Evolutionary conservation across 2,888 invertebrate species (phyloP).

Genomic region (Hypolimnas misippus): DNA sequence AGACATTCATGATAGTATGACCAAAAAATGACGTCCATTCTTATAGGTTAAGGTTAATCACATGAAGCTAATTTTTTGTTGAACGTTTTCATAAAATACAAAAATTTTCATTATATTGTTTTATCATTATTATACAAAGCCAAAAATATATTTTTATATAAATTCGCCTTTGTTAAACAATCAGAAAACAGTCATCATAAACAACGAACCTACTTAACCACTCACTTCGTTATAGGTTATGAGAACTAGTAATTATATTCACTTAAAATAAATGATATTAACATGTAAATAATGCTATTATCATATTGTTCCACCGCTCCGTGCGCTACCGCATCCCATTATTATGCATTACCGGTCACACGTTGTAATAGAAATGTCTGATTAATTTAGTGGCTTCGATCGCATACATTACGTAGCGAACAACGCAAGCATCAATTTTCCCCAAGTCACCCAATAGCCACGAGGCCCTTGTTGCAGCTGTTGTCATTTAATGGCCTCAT

Average conservation of each 20-base stretch:
- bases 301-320: constrained; percentile 17
- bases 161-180: background rate
- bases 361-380: constrained; percentile 24
- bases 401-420: constrained; percentile 19
- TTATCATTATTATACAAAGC: no score
- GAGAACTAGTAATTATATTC: constrained; percentile 6
- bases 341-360: constrained; percentile 28
- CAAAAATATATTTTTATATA: no score
- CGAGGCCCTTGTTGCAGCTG: constrained; percentile 42
- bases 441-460: constrained; percentile 35
- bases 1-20: no score
- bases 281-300: constrained; percentile 24
- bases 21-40: no score
- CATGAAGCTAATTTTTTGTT: no score
- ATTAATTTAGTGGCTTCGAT: constrained; percentile 25
- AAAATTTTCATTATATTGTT: no score
- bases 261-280: constrained; percentile 14
- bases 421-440: constrained; percentile 29
- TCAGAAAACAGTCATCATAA: background rate
- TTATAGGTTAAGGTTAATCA: no score
- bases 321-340: constrained; percentile 10
- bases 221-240: background rate
- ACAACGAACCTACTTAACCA: background rate
- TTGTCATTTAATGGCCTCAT: constrained; percentile 62
- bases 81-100: no score